phyloP scores from a whole-genome alignment of 1,140 invertebrate species.

The Stenopsyche tienmushanensis region DNA sequence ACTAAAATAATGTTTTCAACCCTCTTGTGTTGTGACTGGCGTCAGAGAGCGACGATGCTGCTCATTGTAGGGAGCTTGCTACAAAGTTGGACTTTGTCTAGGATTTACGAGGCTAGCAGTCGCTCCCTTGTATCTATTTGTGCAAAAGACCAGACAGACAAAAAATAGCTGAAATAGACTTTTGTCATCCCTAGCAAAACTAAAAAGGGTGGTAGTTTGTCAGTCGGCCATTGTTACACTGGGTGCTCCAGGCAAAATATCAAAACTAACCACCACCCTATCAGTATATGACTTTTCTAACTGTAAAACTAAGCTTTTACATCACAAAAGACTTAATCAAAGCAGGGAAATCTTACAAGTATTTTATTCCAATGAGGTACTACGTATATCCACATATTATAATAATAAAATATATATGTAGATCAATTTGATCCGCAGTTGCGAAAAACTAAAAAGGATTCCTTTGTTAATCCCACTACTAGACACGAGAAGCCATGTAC shows the following conservation, averaged over 20 bases:
- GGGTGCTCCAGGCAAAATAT: too few species aligned
- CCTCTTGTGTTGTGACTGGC: too few species aligned
- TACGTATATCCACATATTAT: background rate
- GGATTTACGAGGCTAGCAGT: background rate
- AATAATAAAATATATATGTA: background rate
- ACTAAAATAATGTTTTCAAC: too few species aligned
- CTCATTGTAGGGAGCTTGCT: too few species aligned
- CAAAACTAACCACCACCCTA: too few species aligned
- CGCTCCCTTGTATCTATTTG: background rate
- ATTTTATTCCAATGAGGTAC: background rate
- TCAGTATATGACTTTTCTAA: too few species aligned
- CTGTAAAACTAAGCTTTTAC: too few species aligned
- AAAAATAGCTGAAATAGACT: background rate
- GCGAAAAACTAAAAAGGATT: background rate
- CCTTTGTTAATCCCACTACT: background rate
- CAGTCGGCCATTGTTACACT: background rate
- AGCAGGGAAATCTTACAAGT: background rate
- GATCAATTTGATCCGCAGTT: background rate
- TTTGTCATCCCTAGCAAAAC: background rate
- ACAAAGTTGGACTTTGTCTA: background rate
- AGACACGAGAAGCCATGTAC: background rate
- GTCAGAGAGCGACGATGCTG: too few species aligned
- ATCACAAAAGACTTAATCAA: background rate
- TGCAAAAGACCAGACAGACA: background rate
- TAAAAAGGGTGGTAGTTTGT: background rate